Percentiles rank a stretch among this genome's conserved stretches.
phyloP scores from a whole-genome alignment of 2,888 invertebrate genomes.

The Lingula anatina region DNA sequence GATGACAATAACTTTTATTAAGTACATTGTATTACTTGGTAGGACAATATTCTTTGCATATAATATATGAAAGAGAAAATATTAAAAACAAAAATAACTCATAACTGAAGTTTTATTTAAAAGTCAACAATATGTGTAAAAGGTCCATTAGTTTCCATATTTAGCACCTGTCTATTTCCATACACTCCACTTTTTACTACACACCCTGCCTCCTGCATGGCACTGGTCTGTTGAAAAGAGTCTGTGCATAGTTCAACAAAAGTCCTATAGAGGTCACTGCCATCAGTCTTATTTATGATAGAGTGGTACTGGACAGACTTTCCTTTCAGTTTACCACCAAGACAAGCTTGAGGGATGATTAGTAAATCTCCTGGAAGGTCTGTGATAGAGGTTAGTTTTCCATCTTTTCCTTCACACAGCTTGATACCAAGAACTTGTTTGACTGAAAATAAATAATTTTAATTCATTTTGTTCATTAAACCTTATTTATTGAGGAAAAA shows the following conservation, averaged over 20 bases:
- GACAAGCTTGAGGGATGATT: slow-evolving; percentile 54
- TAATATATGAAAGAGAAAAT: too few species aligned
- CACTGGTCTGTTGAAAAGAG: slow-evolving; percentile 14
- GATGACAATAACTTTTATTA: too few species aligned
- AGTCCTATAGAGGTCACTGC: slow-evolving; percentile 41
- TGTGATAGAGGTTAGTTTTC: slow-evolving; percentile 37
- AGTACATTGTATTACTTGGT: too few species aligned
- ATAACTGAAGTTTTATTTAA: too few species aligned
- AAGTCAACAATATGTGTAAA: slow-evolving; percentile 48
- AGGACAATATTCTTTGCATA: too few species aligned
- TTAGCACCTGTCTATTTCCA: slow-evolving; percentile 52
- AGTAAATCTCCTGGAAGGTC: slow-evolving; percentile 52
- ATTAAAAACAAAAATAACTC: too few species aligned
- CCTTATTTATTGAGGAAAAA: too few species aligned
- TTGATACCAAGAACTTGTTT: slow-evolving; percentile 34
- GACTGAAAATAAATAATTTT: slow-evolving; percentile 21
- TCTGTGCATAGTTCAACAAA: slow-evolving; percentile 28
- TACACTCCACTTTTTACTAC: slow-evolving; percentile 47
- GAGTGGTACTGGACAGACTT: slow-evolving; percentile 53
- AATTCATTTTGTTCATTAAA: too few species aligned
- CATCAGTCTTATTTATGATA: slow-evolving; percentile 50
- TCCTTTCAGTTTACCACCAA: slow-evolving; percentile 53
- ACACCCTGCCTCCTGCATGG: slow-evolving; percentile 19
- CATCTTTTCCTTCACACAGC: slow-evolving; percentile 31
- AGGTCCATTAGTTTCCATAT: slow-evolving; percentile 51